A percentile compares a stretch with the other conserved stretches of the same genome.
phyloP scores from a whole-genome alignment of 2,888 invertebrate genomes.

The Idaea dimidiata region DNA sequence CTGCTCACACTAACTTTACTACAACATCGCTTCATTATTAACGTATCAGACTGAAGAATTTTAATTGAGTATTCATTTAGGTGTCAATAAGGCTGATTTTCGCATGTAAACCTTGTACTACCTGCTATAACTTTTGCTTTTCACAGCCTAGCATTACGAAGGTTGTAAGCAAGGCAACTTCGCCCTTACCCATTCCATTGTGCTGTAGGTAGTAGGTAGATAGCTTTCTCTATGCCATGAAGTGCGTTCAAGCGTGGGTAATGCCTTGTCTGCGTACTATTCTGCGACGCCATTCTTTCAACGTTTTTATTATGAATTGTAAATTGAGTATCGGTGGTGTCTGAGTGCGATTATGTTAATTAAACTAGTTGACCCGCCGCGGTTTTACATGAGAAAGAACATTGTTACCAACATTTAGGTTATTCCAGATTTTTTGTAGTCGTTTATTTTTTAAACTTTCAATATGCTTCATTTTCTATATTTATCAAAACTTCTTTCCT shows the following conservation, averaged over 20 bases:
- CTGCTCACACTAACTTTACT: neutral
- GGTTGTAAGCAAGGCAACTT: neutral
- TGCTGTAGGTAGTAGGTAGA: neutral
- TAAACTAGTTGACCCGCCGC: neutral
- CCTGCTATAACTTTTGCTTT: neutral
- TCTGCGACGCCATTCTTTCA: constrained; percentile 53
- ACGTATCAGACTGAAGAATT: neutral
- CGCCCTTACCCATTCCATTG: constrained; percentile 1
- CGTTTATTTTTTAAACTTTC: neutral
- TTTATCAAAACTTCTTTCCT: neutral
- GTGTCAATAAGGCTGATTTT: neutral
- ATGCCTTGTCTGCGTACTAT: constrained; percentile 47
- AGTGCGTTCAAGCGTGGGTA: constrained; percentile 61
- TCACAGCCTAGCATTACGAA: neutral
- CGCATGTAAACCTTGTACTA: neutral
- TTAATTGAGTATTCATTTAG: neutral
- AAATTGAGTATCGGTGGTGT: constrained; percentile 10
- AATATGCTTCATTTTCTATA: neutral
- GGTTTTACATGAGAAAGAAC: neutral
- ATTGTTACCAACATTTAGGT: neutral
- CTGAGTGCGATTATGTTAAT: neutral
- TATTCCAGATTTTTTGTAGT: neutral
- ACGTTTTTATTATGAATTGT: constrained; percentile 43
- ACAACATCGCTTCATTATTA: neutral
- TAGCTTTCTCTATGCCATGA: constrained; percentile 54